Base-by-base conservation (phyloP, 2,113 vertebrate genomes). In the Corynorhinus townsendii region DNA sequence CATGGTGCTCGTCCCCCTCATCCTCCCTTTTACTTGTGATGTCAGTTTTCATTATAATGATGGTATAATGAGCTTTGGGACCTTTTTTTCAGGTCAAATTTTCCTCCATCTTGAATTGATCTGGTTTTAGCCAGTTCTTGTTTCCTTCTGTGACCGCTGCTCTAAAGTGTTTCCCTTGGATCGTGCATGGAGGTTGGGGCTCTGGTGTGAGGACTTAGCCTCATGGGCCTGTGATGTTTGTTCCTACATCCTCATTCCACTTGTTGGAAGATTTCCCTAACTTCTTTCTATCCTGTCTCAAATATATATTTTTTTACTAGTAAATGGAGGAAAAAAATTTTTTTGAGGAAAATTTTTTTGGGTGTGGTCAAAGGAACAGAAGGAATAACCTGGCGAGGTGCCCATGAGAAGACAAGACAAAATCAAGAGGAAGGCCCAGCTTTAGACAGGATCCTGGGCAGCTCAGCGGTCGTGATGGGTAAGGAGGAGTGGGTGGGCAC, bases 381-480 rank as follows among this genome's bases (percentile, higher is more conserved):
- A 71, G 14, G 11, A 69, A 56, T 24, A 81, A 30, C 9, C n/a
- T 56, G 17, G 40, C 22, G 49, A 52, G 28, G n/a, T 45, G 73
- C 3, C 80, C 30, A 4, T 4, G 9, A n/a, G 5, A 14, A 24
- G 35, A 68, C 2, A 47, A 47, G 38, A 52, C 10, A 3, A 33
- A 22, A 1, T 2, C 64, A 9, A 15, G 49, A 66, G 30, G 40
- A 30, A 3, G 40, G 24, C 40, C 17, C 11, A 5, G 75, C 11
- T 7, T 11, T 19, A 20, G 6, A 11, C 0, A 4, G 7, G 30
- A 15, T 26, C 2, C 2, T 2, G n/a, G 30, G 9, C 59, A 2
- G 9, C 9, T 16, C 0, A 4, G 4, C 0, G 4, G 1, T 2
- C 20, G 2, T 1, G 10, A 0, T 0, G 0, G 4, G 17, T 22